Conservation (phyloP, 2,888 invertebrate genomes). For the Tenthredo notha region DNA sequence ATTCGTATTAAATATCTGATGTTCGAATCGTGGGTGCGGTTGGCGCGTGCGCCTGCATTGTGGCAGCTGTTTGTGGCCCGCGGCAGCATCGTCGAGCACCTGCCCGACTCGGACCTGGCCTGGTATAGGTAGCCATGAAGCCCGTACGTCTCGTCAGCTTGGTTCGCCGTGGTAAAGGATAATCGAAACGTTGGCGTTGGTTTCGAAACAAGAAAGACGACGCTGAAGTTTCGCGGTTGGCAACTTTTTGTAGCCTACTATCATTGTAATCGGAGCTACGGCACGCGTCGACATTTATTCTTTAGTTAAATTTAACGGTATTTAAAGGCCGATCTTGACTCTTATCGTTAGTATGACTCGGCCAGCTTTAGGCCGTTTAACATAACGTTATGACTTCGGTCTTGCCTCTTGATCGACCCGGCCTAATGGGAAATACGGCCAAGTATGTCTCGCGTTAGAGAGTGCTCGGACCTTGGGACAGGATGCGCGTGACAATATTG, state of each 20-base stretch:
- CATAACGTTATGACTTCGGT: slow-evolving; percentile 49
- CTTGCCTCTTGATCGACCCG: slow-evolving; percentile 54
- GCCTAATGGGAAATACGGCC: slow-evolving; percentile 62
- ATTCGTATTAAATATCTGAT: neutral
- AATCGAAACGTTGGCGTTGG: slow-evolving; percentile 24
- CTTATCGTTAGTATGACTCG: neutral
- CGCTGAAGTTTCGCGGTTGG: neutral
- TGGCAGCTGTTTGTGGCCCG: slow-evolving; percentile 71
- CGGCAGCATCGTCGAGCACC: slow-evolving; percentile 74
- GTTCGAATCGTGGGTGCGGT: slow-evolving; percentile 72
- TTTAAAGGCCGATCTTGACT: slow-evolving; percentile 67
- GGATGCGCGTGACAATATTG: slow-evolving; percentile 75
- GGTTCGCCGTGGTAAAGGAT: neutral
- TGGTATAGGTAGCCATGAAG: slow-evolving; percentile 11
- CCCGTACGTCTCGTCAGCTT: neutral
- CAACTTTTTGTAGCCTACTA: slow-evolving; percentile 2
- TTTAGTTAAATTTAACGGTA: slow-evolving; percentile 68
- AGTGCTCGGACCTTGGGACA: slow-evolving; percentile 63
- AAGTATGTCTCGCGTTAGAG: slow-evolving; percentile 60
- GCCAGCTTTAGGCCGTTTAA: slow-evolving; percentile 17
- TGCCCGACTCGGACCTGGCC: slow-evolving; percentile 62
- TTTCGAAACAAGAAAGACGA: slow-evolving; percentile 2
- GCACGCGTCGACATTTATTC: slow-evolving; percentile 20
- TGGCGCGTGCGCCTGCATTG: slow-evolving; percentile 68
- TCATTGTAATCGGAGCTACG: slow-evolving; percentile 10